Percentiles rank a stretch among this genome's conserved stretches.
Conservation (phyloP, 2,888 invertebrate genomes). For the Agonopterix subpropinquella region DNA sequence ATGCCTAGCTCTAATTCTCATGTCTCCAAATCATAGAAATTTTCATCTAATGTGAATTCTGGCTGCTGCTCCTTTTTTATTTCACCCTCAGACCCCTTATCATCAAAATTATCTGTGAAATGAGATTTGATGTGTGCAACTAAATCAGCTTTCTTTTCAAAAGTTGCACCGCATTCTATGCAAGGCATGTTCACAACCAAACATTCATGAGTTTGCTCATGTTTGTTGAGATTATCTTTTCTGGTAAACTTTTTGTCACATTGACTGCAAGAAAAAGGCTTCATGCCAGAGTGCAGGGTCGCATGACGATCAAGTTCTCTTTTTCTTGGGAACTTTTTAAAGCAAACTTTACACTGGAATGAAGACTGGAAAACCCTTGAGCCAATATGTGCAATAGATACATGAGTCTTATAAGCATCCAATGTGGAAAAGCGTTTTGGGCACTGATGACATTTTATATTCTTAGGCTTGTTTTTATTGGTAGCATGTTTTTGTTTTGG, state of each 20-base stretch:
- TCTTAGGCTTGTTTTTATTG: conserved; percentile 64
- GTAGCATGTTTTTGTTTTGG: conserved; percentile 41
- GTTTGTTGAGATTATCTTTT: conserved; percentile 81
- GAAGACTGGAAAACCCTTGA: conserved; percentile 78
- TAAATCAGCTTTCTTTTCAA: conserved; percentile 75
- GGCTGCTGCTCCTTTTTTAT: conserved; percentile 42
- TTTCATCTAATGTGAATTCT: conserved; percentile 51
- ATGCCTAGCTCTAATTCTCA: conserved; percentile 11
- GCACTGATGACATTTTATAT: conserved; percentile 71
- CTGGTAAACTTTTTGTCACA: conserved; percentile 81
- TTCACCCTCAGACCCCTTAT: conserved; percentile 45
- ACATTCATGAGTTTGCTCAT: conserved; percentile 79
- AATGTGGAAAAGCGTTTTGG: conserved; percentile 67
- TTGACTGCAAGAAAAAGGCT: conserved; percentile 79
- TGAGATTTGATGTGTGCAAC: conserved; percentile 77
- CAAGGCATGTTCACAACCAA: conserved; percentile 77
- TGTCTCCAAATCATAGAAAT: conserved; percentile 61
- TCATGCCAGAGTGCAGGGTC: conserved; percentile 79
- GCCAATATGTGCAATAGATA: conserved; percentile 67
- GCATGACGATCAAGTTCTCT: conserved; percentile 82
- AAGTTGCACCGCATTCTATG: conserved; percentile 76
- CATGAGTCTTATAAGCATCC: conserved; percentile 71
- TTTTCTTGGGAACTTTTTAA: conserved; percentile 80
- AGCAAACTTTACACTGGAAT: conserved; percentile 80
- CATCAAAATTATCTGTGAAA: conserved; percentile 66